A percentile compares a stretch with the other conserved stretches of the same genome.
phyloP scores from a whole-genome alignment of 2,888 invertebrate genomes.

The Chromoteleia sp. region DNA sequence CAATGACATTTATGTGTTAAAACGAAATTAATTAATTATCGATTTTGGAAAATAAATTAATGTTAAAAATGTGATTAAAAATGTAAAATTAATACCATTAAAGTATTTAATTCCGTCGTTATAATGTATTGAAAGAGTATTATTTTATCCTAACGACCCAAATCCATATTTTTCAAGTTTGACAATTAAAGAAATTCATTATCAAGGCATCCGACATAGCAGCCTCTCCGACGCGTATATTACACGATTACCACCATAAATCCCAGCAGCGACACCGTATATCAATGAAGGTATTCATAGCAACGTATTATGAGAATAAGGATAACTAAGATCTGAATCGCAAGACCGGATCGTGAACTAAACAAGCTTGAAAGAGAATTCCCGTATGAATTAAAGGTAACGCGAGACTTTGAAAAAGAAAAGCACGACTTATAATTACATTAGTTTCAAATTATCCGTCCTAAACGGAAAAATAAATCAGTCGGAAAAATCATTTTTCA shows the following conservation, averaged over 20 bases:
- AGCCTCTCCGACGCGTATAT: conserved; percentile 59
- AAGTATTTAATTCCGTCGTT: too few relatives aligned
- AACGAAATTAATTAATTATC: too few relatives aligned
- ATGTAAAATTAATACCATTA: too few relatives aligned
- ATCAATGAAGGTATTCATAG: conserved; percentile 75
- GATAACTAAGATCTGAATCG: conserved; percentile 58
- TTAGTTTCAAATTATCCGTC: conserved; percentile 30
- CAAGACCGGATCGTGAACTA: conserved; percentile 45
- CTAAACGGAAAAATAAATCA: conserved; percentile 22
- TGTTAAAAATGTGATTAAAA: too few relatives aligned
- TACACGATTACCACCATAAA: conserved; percentile 74
- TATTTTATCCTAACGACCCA: too few relatives aligned
- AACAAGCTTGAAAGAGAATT: conserved; percentile 45
- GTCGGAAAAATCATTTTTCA: conserved; percentile 15
- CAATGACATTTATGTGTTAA: too few relatives aligned
- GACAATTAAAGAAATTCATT: conserved; percentile 72
- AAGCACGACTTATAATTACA: conserved; percentile 36
- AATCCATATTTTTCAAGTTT: conserved; percentile 13
- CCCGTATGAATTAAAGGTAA: conserved; percentile 52
- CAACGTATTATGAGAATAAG: conserved; percentile 72
- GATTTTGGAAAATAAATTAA: too few relatives aligned
- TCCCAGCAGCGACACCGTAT: conserved; percentile 71
- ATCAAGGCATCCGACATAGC: conserved; percentile 53
- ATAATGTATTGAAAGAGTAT: too few relatives aligned
- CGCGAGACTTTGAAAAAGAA: conserved; percentile 9